Conservation (phyloP, 2,797 vertebrate genomes). For the Tragopan temminckii region DNA sequence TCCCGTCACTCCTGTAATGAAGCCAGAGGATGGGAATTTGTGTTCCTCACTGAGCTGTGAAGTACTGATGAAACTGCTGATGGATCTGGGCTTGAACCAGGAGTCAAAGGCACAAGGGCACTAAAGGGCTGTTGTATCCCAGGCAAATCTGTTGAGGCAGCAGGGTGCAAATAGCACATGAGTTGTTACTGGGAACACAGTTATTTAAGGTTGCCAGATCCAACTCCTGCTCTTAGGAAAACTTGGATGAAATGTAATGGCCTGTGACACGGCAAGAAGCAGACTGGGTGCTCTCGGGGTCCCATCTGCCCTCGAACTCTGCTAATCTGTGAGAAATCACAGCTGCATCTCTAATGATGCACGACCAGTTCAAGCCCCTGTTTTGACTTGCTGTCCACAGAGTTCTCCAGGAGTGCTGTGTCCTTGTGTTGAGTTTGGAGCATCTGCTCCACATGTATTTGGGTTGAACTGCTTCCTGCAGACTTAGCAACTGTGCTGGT, state of each 20-base stretch:
- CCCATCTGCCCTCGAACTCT: neutral
- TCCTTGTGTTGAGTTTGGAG: neutral
- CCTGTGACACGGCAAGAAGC: neutral
- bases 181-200: neutral
- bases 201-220: neutral
- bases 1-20: neutral
- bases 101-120: neutral
- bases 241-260: neutral
- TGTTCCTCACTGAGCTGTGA: neutral
- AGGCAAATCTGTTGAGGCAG: neutral
- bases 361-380: neutral
- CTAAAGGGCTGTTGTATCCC: neutral
- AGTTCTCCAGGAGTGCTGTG: neutral
- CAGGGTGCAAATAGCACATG: rapidly evolving
- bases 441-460: neutral
- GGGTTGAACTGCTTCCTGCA: neutral
- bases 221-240: neutral
- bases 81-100: neutral
- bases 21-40: neutral
- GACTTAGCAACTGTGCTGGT: neutral
- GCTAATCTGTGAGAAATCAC: neutral
- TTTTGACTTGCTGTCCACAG: neutral
- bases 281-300: neutral
- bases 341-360: neutral
- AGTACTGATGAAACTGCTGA: neutral